These are phyloP conservation scores for Heliothis subflexa DNA, from an alignment of 1,140 invertebrate genomes.

Conservation along the genomic window DNA sequence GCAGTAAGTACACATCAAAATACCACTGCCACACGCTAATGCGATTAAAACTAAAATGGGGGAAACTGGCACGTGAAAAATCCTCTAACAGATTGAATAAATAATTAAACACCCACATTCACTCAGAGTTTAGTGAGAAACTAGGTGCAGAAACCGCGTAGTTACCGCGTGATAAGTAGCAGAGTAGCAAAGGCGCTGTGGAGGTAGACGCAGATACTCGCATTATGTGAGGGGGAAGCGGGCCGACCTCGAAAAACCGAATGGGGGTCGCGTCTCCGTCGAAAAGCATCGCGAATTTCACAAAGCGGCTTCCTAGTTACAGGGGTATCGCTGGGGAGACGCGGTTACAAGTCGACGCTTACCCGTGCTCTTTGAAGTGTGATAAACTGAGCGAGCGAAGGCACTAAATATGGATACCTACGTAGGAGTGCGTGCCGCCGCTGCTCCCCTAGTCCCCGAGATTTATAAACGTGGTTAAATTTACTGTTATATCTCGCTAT, in stretches of 20 bases:
- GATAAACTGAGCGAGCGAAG: conserved; percentile 71
- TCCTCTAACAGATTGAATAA: conserved; percentile 55
- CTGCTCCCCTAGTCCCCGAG: conserved; percentile 55
- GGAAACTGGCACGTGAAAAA: conserved; percentile 39
- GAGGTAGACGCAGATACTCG: conserved; percentile 63
- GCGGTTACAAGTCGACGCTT: conserved; percentile 68
- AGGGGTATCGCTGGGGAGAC: conserved; percentile 65
- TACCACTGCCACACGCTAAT: conserved; percentile 15
- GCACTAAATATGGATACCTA: conserved; percentile 64
- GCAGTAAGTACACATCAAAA: conserved; percentile 18
- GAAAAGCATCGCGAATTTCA: conserved; percentile 79
- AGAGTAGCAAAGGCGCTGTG: conserved; percentile 59
- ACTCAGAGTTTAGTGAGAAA: conserved; percentile 50
- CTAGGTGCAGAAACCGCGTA: conserved; percentile 65
- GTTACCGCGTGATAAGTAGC: conserved; percentile 60
- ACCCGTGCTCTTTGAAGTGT: conserved; percentile 73
- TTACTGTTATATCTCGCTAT: conserved; percentile 50
- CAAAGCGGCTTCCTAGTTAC: conserved; percentile 80
- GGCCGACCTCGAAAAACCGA: conserved; percentile 78
- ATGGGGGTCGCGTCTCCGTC: conserved; percentile 66
- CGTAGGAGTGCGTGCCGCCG: conserved; percentile 60
- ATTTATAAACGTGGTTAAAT: conserved; percentile 66
- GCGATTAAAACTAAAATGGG: conserved; percentile 42
- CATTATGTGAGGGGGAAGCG: conserved; percentile 66
- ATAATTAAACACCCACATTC: conserved; percentile 60